Conservation (phyloP, 2,797 vertebrate genomes). For the Octomys mimax region DNA sequence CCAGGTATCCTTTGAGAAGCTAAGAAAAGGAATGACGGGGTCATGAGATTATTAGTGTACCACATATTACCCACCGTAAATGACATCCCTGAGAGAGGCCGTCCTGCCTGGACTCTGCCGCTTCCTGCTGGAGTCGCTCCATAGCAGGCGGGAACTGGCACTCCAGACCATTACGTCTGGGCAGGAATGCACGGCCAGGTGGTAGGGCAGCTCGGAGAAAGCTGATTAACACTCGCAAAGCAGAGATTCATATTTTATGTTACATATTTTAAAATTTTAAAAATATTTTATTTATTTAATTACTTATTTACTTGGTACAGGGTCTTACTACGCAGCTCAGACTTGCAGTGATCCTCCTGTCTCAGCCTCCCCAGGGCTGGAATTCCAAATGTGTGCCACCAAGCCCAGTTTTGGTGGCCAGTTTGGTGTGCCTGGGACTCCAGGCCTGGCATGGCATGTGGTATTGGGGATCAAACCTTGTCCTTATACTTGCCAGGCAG, state of each 20-base stretch:
- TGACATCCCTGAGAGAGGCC: slow-evolving; percentile 56
- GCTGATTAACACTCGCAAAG: neutral
- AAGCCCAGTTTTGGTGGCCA: too few relatives aligned
- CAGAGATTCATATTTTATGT: neutral
- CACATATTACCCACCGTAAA: slow-evolving; percentile 67
- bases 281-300: too few relatives aligned
- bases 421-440: too few relatives aligned
- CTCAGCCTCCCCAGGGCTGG: too few relatives aligned
- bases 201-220: neutral
- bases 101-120: neutral
- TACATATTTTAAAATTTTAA: too few relatives aligned
- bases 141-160: neutral
- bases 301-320: too few relatives aligned
- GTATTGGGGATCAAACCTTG: too few relatives aligned
- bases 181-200: neutral
- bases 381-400: too few relatives aligned
- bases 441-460: too few relatives aligned
- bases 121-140: slow-evolving; percentile 32
- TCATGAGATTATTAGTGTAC: slow-evolving; percentile 51
- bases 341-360: too few relatives aligned
- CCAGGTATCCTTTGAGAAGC: slow-evolving; percentile 77
- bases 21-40: slow-evolving; percentile 71
- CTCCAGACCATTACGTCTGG: neutral
- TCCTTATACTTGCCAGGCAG: too few relatives aligned
- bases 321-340: too few relatives aligned